Percentiles rank a stretch among this genome's conserved stretches.
These are phyloP conservation scores for Nomada ruficornis DNA, from an alignment of 2,888 invertebrate species.

Conservation along the genomic window DNA sequence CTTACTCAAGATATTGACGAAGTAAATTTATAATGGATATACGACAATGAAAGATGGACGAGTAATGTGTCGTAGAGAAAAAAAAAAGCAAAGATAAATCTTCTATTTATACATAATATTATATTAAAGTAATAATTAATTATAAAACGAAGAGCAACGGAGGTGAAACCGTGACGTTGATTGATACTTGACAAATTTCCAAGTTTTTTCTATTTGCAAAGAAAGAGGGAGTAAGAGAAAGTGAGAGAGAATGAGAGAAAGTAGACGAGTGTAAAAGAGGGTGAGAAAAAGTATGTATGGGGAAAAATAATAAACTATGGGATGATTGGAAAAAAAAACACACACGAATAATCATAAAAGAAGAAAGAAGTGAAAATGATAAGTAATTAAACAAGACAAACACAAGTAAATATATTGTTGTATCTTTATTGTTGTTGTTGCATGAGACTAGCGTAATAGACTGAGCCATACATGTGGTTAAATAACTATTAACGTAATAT, in stretches of 20 bases:
- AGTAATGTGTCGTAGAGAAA: constrained; percentile 14
- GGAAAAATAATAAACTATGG: constrained; percentile 52
- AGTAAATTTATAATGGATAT: constrained; percentile 69
- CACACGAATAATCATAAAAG: constrained; percentile 22
- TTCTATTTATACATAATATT: constrained; percentile 77
- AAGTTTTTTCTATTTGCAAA: constrained; percentile 71
- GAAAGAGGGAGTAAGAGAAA: constrained; percentile 49
- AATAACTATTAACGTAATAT: constrained; percentile 81
- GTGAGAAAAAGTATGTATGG: constrained; percentile 62
- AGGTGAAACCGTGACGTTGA: constrained; percentile 49
- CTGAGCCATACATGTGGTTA: constrained; percentile 81
- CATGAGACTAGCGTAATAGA: constrained; percentile 83
- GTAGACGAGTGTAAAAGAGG: constrained; percentile 28
- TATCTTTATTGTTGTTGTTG: constrained; percentile 83
- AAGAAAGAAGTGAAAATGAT: constrained; percentile 34
- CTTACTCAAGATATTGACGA: constrained; percentile 63
- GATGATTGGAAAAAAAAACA: constrained; percentile 62
- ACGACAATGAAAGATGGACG: constrained; percentile 34
- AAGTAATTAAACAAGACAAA: constrained; percentile 63
- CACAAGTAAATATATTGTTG: constrained; percentile 82
- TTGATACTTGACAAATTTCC: constrained; percentile 68
- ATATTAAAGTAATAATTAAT: constrained; percentile 63
- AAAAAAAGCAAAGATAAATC: constrained; percentile 62
- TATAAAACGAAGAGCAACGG: constrained; percentile 27
- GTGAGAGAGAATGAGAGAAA: constrained; percentile 57